A percentile compares a stretch with the other conserved stretches of the same genome.
phyloP scores from a whole-genome alignment of 1,140 invertebrate species.

The Pseudomyrmex concolor region DNA sequence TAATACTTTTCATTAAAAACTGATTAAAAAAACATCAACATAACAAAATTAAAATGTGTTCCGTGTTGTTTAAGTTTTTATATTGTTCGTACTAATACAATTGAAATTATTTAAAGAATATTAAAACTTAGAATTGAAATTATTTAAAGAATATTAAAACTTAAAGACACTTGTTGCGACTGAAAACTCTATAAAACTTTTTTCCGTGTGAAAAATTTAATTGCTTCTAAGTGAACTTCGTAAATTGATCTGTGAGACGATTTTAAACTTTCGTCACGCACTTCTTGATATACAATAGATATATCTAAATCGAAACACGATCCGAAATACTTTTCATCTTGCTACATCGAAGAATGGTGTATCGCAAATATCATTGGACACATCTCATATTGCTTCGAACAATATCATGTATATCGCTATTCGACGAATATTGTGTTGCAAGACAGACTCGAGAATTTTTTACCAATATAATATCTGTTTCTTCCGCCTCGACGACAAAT shows the following conservation, averaged over 20 bases:
- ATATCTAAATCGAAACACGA: background rate
- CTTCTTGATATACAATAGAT: background rate
- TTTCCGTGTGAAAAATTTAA: background rate
- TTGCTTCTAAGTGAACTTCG: background rate
- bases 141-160: too few relatives aligned
- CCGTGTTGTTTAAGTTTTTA: too few relatives aligned
- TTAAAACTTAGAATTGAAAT: too few relatives aligned
- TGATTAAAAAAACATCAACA: background rate
- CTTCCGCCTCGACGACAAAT: background rate
- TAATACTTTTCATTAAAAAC: background rate
- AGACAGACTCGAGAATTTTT: background rate
- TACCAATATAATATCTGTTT: background rate
- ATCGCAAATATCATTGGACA: conserved; percentile 1
- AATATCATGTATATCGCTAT: background rate
- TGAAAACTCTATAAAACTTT: too few relatives aligned
- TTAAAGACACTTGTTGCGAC: too few relatives aligned
- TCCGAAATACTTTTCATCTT: background rate
- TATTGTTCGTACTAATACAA: too few relatives aligned
- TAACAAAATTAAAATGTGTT: too few relatives aligned
- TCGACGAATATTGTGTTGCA: conserved; percentile 16
- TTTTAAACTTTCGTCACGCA: background rate
- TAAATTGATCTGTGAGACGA: background rate
- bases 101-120: background rate
- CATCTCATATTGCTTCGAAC: background rate
- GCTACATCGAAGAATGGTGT: background rate